Evolutionary conservation across 2,888 invertebrate genomes (phyloP), one percentile per base, ranked within the genome.

Genomic region (Hydrotaea cyrtoneurina): DNA sequence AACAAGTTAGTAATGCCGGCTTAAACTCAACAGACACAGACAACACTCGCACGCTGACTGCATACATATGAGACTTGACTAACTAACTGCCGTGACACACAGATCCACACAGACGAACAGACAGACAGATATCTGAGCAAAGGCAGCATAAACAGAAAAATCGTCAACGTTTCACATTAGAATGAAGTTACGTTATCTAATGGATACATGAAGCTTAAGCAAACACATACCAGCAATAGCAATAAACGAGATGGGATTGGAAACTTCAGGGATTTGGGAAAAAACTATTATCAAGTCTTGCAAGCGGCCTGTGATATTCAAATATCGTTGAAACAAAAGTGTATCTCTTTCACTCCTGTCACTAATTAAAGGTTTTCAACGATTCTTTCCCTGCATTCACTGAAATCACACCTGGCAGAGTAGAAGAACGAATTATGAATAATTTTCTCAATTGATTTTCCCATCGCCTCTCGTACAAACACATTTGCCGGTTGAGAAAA

Each of bases 401-500:
- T n/a, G n/a, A n/a, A n/a, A n/a, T n/a, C n/a, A n/a, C n/a, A n/a
- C n/a, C n/a, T n/a, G n/a, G n/a, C n/a, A n/a, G n/a, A n/a, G n/a
- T n/a, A n/a, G n/a, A n/a, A n/a, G n/a, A n/a, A n/a, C n/a, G n/a
- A n/a, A n/a, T n/a, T n/a, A n/a, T n/a, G n/a, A n/a, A n/a, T n/a
- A n/a, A n/a, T n/a, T n/a, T n/a, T n/a, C n/a, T n/a, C 13, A 50
- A 50, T n/a, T n/a, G 50, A n/a, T n/a, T n/a, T 50, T 50, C 50
- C 50, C 1, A n/a, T 50, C 50, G 1, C 0, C n/a, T 50, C 50
- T 50, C 50, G 15, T 50, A 50, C 50, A 15, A 13, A 13, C 43
- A 79, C 62, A 79, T 79, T 79, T 83, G 76, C 79, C 79, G 83
- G 76, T 83, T 79, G 79, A 79, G 83, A 83, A 66, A 72, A 83